These are phyloP conservation scores for Carpatolechia fugitivella DNA, from an alignment of 2,888 invertebrate species.

Conservation along the genomic window DNA sequence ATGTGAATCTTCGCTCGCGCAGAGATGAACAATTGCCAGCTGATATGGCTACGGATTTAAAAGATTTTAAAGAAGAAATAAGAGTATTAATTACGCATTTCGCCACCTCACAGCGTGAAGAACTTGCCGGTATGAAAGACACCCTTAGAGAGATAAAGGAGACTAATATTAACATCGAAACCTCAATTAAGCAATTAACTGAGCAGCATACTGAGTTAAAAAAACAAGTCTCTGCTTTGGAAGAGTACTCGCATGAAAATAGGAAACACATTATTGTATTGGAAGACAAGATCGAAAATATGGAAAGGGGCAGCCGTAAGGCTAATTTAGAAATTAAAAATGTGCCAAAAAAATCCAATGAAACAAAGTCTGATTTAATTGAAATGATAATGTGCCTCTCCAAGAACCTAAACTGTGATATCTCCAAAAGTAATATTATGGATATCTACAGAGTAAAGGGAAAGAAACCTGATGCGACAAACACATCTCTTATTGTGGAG, in stretches of 20 bases:
- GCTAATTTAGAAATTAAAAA: too few species aligned
- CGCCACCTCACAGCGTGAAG: neutral
- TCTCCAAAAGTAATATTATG: neutral
- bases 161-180: neutral
- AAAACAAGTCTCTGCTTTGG: neutral
- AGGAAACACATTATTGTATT: neutral
- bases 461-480: neutral
- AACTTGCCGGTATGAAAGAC: neutral
- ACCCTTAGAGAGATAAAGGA: neutral
- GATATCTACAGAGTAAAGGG: neutral
- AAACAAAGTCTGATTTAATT: neutral
- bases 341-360: neutral
- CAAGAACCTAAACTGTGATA: neutral
- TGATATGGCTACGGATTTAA: neutral
- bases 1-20: neutral
- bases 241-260: neutral
- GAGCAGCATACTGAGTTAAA: neutral
- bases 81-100: neutral
- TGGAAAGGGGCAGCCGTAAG: neutral
- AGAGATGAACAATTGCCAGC: neutral
- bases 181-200: neutral
- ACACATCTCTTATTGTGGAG: neutral
- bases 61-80: neutral
- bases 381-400: neutral
- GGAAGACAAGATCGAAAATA: neutral